Evolutionary conservation across 2,888 invertebrate species (phyloP).

Genomic region (Drosophila macrospina): DNA sequence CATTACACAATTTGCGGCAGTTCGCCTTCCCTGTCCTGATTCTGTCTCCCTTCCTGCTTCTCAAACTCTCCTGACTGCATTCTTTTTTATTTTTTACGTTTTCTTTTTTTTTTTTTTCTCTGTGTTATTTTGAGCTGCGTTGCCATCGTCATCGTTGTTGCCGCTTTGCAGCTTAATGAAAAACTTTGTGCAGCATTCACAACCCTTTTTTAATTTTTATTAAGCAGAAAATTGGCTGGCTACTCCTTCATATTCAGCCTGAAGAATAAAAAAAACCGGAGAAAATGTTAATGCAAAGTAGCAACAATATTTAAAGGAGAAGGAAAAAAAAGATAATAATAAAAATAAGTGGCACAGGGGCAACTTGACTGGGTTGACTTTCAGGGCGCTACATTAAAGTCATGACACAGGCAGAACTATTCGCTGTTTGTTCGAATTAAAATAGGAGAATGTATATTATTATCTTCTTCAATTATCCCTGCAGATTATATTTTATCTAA

Average conservation of each 20-base stretch:
- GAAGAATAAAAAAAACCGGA: slow-evolving; percentile 18
- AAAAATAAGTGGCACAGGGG: slow-evolving; percentile 31
- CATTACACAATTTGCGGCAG: slow-evolving; percentile 75
- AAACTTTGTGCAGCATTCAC: slow-evolving; percentile 64
- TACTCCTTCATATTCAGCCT: slow-evolving; percentile 15
- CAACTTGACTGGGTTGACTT: slow-evolving; percentile 54
- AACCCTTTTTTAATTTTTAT: slow-evolving; percentile 79
- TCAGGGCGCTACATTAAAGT: slow-evolving; percentile 42
- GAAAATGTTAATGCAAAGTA: slow-evolving; percentile 57
- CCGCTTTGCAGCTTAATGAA: slow-evolving; percentile 70
- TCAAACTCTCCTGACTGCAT: slow-evolving; percentile 23
- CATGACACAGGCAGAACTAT: slow-evolving; percentile 13
- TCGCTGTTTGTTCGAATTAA: too few relatives aligned
- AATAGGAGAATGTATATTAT: too few relatives aligned
- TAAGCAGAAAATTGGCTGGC: slow-evolving; percentile 75
- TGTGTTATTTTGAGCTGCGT: slow-evolving; percentile 30
- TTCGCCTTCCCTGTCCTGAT: slow-evolving; percentile 27
- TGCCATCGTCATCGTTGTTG: slow-evolving; percentile 27
- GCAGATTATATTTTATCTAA: too few relatives aligned
- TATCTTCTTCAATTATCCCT: too few relatives aligned
- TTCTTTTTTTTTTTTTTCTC: too few relatives aligned
- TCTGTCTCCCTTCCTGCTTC: neutral
- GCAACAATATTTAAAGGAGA: slow-evolving; percentile 35
- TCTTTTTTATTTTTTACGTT: too few relatives aligned
- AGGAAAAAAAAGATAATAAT: slow-evolving; percentile 5